Evolutionary conservation across 1,140 invertebrate species (phyloP), one percentile per base, ranked within the genome.

Genomic region (Arctopsyche grandis): DNA sequence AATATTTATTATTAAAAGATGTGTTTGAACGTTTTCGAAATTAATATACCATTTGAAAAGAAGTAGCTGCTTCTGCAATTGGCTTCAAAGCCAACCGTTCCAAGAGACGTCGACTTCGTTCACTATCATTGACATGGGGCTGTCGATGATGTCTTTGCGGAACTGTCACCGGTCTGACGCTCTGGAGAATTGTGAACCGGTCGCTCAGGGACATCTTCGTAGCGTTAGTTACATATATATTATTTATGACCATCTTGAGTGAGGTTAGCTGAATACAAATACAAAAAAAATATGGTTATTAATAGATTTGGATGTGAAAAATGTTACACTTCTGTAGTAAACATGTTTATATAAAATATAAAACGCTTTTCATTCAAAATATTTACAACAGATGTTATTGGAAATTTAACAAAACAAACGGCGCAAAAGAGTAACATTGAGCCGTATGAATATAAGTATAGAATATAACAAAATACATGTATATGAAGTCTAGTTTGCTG

Each of bases 111-210:
- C 69, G 79, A 16, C 75, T 78, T 38, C 75, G n/a, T 44, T 70
- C 44, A 24, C 38, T 22, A 29, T 78, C 48, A 9, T 22, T 9
- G 10, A 22, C 21, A 43, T 19, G 52, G 43, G 19, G 38, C 46
- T 16, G 46, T 10, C 74, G 75, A 26, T n/a, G n/a, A n/a, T 24
- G 58, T 43, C 79, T 76, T 14, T 66, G 79, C 4, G 60, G 58
- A 9, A 73, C 60, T 26, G 48, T 21, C 0, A 66, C 24, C 0
- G 76, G 78, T 29, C 79, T 58, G 24, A 82, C 74, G 38, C 43
- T 78, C 46, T 82, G 81, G 14, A 82, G 48, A 43, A 80, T 80
- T 5, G 81, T 82, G 46, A 82, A 82, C 16, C 81, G 70, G n/a
- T 82, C 81, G 44, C 79, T 81, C 29, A 82, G 29, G 14, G 77